These are phyloP conservation scores for Tiaroga cobitis DNA, from an alignment of 2,797 vertebrate genomes.

Conservation along the genomic window DNA sequence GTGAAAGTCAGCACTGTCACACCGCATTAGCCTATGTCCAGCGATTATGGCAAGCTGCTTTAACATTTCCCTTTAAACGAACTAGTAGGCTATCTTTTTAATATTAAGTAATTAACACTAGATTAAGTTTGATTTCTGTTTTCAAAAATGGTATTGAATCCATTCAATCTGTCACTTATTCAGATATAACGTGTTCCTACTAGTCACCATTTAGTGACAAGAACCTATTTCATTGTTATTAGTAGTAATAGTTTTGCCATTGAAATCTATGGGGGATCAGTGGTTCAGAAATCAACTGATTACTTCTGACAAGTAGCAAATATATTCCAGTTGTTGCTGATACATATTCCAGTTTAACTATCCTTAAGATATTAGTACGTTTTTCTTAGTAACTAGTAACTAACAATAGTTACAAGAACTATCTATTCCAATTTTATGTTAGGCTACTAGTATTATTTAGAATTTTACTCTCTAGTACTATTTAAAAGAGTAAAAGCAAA, in stretches of 20 bases:
- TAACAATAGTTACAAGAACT: not conserved
- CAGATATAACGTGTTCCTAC: not conserved
- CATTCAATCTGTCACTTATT: not conserved
- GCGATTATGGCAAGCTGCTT: slow-evolving; percentile 21
- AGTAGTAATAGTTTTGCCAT: not conserved
- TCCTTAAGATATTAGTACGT: not conserved
- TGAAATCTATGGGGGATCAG: not conserved
- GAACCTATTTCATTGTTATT: not conserved
- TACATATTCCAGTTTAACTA: not conserved
- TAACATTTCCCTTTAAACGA: not conserved
- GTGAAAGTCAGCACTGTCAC: not conserved
- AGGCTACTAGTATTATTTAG: not conserved
- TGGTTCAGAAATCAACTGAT: not conserved
- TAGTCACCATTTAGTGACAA: not conserved
- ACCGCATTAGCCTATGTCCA: slow-evolving; percentile 2
- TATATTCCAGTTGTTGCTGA: not conserved
- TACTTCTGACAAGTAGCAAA: not conserved
- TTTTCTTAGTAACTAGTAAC: not conserved
- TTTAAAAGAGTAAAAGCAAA: not conserved
- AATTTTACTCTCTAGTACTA: not conserved
- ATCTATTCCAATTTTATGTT: not conserved
- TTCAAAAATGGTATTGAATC: not conserved
- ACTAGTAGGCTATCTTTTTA: not conserved
- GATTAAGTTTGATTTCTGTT: not conserved
- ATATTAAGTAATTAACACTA: not conserved